Evolutionary conservation across 2,797 vertebrate genomes (phyloP).

Genomic region (Nyctibius grandis): DNA sequence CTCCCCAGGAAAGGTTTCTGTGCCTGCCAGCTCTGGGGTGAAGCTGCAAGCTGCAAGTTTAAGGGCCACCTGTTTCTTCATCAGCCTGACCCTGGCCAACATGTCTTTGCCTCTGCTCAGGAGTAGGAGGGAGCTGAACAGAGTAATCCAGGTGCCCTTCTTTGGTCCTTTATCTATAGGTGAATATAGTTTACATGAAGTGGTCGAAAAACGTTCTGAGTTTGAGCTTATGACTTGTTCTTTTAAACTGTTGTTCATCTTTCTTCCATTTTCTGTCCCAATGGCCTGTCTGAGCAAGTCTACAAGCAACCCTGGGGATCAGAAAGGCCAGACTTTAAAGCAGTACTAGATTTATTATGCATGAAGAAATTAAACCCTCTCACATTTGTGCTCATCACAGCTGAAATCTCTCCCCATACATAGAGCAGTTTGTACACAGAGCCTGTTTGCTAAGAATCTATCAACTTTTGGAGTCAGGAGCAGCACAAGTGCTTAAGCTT

Average conservation of each 20-base stretch:
- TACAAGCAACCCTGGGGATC: neutral
- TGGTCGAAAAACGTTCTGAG: neutral
- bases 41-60: neutral
- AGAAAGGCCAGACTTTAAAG: neutral
- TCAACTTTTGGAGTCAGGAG: neutral
- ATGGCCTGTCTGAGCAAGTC: neutral
- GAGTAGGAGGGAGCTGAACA: neutral
- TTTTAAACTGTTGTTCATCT: neutral
- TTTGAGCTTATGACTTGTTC: neutral
- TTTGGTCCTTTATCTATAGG: neutral
- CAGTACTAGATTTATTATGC: neutral
- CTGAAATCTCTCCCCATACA: neutral
- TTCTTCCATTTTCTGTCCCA: neutral
- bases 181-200: neutral
- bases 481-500: neutral
- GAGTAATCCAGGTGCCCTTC: neutral
- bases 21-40: neutral
- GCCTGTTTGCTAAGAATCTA: neutral
- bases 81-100: neutral
- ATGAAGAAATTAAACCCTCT: neutral
- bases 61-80: neutral
- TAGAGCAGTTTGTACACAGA: neutral
- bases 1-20: neutral
- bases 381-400: neutral
- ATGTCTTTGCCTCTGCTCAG: neutral